Base-by-base conservation (phyloP, 2,797 vertebrate species). In the Anabacerthia variegaticeps region DNA sequence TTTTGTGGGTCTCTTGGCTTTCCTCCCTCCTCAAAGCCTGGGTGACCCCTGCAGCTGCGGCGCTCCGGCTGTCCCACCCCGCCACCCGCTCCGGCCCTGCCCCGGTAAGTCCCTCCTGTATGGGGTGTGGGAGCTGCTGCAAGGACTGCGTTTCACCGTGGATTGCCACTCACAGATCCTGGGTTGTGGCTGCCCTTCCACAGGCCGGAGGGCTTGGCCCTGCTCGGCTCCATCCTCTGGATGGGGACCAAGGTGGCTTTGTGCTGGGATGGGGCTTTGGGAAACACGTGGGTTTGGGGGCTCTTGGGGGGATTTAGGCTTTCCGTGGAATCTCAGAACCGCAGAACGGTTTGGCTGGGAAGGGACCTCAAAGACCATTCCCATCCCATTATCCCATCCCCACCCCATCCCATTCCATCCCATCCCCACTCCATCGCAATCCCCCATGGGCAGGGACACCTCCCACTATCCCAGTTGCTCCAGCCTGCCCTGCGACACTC, bases 51-150 rank as follows among this genome's bases (percentile, higher is more conserved):
- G 2, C 4, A 3, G 10, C 54, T 12, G 27, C 26, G 21, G 58
- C 5, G 0, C 9, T 15, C 26, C 22, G 0, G 3, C 1, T 32
- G 52, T 54, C 32, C 69, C 26, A 6, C 23, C 43, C 43, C 43
- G 27, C 69, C 26, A 8, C 16, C 22, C n/a, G 3, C 18, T 2
- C 44, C 20, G 20, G 20, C 43, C 44, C 44, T 12, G 4, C 20
- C 37, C 0, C 1, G 85, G 14, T 61, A 32, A 74, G 54, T 68
- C 17, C 7, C 59, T 32, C 4, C 26, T 7, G 0, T 2, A 28
- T 5, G 6, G 1, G 19, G 26, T 9, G 54, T 32, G 48, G 5
- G 10, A 28, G 32, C 21, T 36, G 62, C 12, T 32, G 30, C 15
- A 15, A 58, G 36, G 23, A 3, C 1, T 14, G 26, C 2, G 7